phyloP scores from a whole-genome alignment of 2,113 vertebrate genomes.

The Cettia cetti region DNA sequence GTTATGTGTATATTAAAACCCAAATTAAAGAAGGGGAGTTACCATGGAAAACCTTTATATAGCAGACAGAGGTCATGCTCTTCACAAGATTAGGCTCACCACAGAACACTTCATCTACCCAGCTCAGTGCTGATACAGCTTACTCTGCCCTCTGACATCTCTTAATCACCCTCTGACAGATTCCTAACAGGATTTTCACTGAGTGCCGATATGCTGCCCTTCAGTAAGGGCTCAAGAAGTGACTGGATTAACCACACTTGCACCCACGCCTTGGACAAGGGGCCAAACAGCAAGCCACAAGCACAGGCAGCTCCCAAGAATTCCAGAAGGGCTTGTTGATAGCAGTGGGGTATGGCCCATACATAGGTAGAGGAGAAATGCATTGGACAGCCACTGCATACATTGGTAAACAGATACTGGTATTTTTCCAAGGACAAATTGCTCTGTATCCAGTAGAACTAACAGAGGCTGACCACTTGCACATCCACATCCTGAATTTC shows the following conservation, averaged over 20 bases:
- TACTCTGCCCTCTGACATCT: conserved; percentile 40
- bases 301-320: not conserved
- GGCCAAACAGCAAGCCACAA: not conserved
- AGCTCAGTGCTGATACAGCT: conserved; percentile 28
- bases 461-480: not conserved
- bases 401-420: not conserved
- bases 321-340: not conserved
- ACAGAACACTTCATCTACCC: conserved; percentile 35
- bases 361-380: not conserved
- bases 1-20: conserved; percentile 4
- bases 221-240: not conserved
- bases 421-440: not conserved
- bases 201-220: not conserved
- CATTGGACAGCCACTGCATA: not conserved
- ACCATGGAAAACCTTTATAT: not conserved
- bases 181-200: conserved; percentile 53
- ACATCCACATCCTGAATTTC: not conserved
- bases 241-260: not conserved
- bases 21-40: not conserved
- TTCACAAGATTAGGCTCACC: conserved; percentile 39
- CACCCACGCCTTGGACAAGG: not conserved
- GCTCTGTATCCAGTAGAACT: not conserved
- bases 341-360: not conserved
- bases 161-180: conserved; percentile 56
- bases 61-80: conserved; percentile 11